Conservation (phyloP, 2,888 invertebrate genomes). For the Ptychoptera contaminata region DNA sequence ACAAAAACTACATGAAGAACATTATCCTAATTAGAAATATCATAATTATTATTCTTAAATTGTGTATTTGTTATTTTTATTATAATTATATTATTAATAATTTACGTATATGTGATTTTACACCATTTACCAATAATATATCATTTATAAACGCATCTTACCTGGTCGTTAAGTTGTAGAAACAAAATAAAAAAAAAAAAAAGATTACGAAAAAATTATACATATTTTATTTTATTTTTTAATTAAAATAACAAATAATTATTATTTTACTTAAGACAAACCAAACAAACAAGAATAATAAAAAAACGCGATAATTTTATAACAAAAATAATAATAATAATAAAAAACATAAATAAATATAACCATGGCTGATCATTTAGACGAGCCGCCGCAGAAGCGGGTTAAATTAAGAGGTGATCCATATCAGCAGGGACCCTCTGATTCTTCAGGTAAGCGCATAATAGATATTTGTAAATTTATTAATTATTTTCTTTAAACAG, state of each 20-base stretch:
- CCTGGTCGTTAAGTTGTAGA: too few relatives aligned
- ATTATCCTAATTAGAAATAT: too few relatives aligned
- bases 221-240: not conserved
- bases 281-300: constrained; percentile 1
- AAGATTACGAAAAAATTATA: too few relatives aligned
- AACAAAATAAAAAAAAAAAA: too few relatives aligned
- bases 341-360: not conserved
- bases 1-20: too few relatives aligned
- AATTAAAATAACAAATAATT: not conserved
- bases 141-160: too few relatives aligned
- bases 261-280: too few relatives aligned
- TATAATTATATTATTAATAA: too few relatives aligned
- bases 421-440: constrained; percentile 68
- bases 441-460: constrained; percentile 54
- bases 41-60: too few relatives aligned
- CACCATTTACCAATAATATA: too few relatives aligned
- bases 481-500: not conserved
- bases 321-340: not conserved
- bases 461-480: not conserved
- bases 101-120: too few relatives aligned
- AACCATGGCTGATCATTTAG: constrained; percentile 87
- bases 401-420: constrained; percentile 67
- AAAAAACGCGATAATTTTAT: not conserved
- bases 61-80: too few relatives aligned
- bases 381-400: constrained; percentile 94